Evolutionary conservation across 2,888 invertebrate genomes (phyloP).

Genomic region (Folsomia manolachei): DNA sequence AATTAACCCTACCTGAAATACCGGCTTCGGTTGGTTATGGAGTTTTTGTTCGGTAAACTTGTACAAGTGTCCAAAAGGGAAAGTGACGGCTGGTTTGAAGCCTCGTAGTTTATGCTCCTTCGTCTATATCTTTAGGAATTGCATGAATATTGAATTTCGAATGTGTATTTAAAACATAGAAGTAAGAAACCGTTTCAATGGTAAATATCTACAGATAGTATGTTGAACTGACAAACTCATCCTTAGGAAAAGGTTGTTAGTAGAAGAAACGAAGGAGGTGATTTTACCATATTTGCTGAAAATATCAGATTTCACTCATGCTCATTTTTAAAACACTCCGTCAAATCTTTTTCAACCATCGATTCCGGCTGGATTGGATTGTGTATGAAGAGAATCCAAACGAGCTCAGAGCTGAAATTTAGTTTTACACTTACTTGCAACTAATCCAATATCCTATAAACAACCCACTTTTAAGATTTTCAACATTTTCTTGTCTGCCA

Average conservation of each 20-base stretch:
- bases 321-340: constrained; percentile 25
- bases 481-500: neutral
- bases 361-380: constrained; percentile 1
- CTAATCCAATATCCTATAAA: neutral
- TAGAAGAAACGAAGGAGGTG: neutral
- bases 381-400: neutral
- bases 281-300: constrained; percentile 29
- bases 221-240: too few species aligned
- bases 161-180: neutral
- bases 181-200: neutral
- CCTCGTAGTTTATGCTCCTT: too few species aligned
- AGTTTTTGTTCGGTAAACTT: neutral
- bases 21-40: neutral
- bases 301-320: constrained; percentile 26
- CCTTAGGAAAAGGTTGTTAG: neutral
- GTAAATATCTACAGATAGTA: neutral
- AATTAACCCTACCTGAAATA: neutral
- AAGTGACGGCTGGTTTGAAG: neutral
- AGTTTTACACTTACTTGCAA: neutral
- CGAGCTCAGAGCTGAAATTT: neutral
- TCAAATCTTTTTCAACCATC: constrained; percentile 15
- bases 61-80: neutral
- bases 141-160: neutral
- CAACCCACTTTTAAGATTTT: neutral
- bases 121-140: too few species aligned